Evolutionary conservation across 2,888 invertebrate species (phyloP), one percentile per base, ranked within the genome.

Genomic region (Amaurobius ferox): DNA sequence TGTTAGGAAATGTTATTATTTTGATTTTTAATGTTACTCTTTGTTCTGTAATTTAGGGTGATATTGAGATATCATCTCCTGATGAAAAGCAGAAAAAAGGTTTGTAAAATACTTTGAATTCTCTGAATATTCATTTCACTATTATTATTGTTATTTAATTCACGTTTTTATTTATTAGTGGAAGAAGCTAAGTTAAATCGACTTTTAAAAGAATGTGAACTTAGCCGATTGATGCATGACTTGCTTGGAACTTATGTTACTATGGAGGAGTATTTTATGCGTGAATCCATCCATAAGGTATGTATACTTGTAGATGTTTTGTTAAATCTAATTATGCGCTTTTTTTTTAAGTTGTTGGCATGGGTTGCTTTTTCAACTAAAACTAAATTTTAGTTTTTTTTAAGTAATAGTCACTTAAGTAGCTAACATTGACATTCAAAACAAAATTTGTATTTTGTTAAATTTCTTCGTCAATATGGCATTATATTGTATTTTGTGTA

Each of bases 231-330:
- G 62, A 91, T 93, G 90, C 92, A 93, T 90, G 93, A 93, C 85
- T 89, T 93, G 39, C 93, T 99, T 0, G 96, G 96, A 44, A 94
- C 95, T 87, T 99, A 99, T 92, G 94, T 99, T 74, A 93, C 95
- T 26, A 93, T 99, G 89, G 99, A 99, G 91, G 95, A 97, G 90
- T 98, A 96, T 91, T 99, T 97, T 91, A 94, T 99, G 94, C 95
- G 96, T 89, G 98, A 98, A 92, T 98, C 97, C 90, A 95, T 98
- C 0, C 94, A 94, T 67, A 99, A 98, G 92, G 99, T 96, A 29
- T 40, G 13, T 29, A 19, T 1, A 23, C 23, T 11, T 13, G 9
- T 40, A 40, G 13, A 61, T 19, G 16, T 9, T 23, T 19, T 16
- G 61, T 16, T 0, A 0, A 1, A 19, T 16, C 9, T 61, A 1